A percentile compares a stretch with the other conserved stretches of the same genome.
Conservation (phyloP, 2,797 vertebrate genomes). For the Naso thynnoides region DNA sequence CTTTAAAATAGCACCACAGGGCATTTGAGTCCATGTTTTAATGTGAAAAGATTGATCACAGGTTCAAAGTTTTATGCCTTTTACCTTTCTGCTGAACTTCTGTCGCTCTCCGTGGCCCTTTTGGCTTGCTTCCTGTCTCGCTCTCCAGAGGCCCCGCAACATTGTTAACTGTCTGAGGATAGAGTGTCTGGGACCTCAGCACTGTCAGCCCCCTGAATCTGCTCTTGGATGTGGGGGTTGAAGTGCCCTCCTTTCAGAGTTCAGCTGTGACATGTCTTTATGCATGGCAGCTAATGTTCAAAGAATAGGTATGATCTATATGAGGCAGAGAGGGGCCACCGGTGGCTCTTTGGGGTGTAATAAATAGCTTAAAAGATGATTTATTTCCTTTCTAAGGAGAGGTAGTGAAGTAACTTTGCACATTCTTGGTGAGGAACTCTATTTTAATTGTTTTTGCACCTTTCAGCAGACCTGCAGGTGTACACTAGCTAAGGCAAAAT, state of each 20-base stretch:
- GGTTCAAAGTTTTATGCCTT: constrained; percentile 91
- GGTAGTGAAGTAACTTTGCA: constrained; percentile 61
- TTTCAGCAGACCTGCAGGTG: constrained; percentile 59
- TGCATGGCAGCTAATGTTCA: constrained; percentile 81
- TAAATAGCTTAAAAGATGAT: constrained; percentile 79
- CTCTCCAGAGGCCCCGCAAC: constrained; percentile 83
- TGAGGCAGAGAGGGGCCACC: constrained; percentile 70
- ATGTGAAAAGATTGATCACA: constrained; percentile 87
- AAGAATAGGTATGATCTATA: constrained; percentile 78
- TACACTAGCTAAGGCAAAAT: constrained; percentile 51
- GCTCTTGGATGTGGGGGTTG: constrained; percentile 58
- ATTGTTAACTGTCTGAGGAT: constrained; percentile 85
- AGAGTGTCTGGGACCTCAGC: constrained; percentile 76
- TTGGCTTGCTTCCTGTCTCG: constrained; percentile 90
- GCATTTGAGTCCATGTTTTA: constrained; percentile 51
- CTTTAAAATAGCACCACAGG: constrained; percentile 42
- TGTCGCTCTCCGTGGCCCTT: constrained; percentile 85
- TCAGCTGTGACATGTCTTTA: constrained; percentile 81
- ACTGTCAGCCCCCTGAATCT: constrained; percentile 63
- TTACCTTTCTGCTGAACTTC: constrained; percentile 92
- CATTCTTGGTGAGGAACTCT: constrained; percentile 51
- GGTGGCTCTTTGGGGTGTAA: constrained; percentile 73
- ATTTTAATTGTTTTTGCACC: constrained; percentile 70
- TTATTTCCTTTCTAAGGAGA: constrained; percentile 69
- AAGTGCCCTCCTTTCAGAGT: constrained; percentile 68